Base-by-base conservation (phyloP, 2,797 vertebrate genomes). In the Anguilla marmorata region DNA sequence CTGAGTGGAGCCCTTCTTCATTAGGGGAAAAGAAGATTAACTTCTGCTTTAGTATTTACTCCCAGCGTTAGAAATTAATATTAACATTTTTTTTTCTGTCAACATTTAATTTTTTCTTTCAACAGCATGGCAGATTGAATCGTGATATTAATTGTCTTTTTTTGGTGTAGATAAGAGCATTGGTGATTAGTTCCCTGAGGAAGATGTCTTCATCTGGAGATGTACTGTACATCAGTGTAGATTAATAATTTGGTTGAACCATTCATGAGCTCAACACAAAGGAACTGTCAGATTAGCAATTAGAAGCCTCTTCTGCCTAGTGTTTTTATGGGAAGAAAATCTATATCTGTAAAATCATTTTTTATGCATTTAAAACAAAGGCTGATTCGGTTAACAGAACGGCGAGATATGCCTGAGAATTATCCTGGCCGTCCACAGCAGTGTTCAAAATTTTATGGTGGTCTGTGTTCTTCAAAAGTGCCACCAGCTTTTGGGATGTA, bases 161-260 rank as follows among this genome's bases (percentile, higher is more conserved):
- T 52, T 60, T 4, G 58, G 56, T 87, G 86, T 80, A 87, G 86
- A 85, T 86, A 87, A 52, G 27, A 69, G 79, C 63, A 86, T 87
- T 74, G 76, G 30, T 56, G 48, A 86, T 19, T 41, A 85, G 84
- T 88, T 91, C 86, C 88, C 82, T 87, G 54, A 37, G 84, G 63
- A 88, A 92, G 87, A 89, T 87, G 84, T 90, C 92, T 92, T 37
- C 88, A 93, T 89, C 87, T 48, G 24, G 2, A 24, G 37, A 76
- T 41, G 85, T 88, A 66, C 80, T 41, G 85, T 88, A 66, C 80
- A 86, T 88, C 58, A 85, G 82, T 83, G 80, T 33, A 66, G 87
- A 91, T 90, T 87, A 86, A 87, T 91, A 88, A 89, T 85, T 86
- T 85, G 58, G 86, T 85, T 87, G 72, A 85, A 82, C 88, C 85